Conservation (phyloP, 2,113 vertebrate genomes). For the Varanus salvator region DNA sequence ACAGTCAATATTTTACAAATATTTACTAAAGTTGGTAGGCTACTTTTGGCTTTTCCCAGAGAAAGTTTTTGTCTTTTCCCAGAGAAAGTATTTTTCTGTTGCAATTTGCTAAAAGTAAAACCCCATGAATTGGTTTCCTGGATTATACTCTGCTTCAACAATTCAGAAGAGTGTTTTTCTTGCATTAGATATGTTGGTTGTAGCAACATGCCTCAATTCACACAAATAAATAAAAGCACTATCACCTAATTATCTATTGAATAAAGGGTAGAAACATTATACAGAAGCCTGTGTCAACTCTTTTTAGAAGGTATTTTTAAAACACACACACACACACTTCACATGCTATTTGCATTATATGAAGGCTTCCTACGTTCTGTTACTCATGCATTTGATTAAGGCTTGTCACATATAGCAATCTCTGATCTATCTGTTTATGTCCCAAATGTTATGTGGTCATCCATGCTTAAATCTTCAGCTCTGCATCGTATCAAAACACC, state of each 20-base stretch:
- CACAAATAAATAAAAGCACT: neutral
- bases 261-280: no score
- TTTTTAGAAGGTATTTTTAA: no score
- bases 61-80: slow-evolving; percentile 47
- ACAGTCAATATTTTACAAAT: slow-evolving; percentile 33
- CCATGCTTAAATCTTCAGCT: neutral
- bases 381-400: no score
- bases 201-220: neutral
- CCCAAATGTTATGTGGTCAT: neutral
- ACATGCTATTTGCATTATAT: no score
- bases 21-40: slow-evolving; percentile 51
- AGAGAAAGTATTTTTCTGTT: slow-evolving; percentile 39
- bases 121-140: slow-evolving; percentile 35
- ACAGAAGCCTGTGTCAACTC: no score
- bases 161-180: slow-evolving; percentile 60
- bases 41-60: slow-evolving; percentile 33
- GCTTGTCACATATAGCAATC: neutral
- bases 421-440: neutral
- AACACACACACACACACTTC: no score
- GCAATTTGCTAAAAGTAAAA: slow-evolving; percentile 35
- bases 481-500: neutral
- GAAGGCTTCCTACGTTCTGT: no score
- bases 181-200: neutral
- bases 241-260: no score
- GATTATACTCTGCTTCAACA: slow-evolving; percentile 47